Evolutionary conservation across 2,113 vertebrate genomes (phyloP).

Genomic region (Cervus canadensis): DNA sequence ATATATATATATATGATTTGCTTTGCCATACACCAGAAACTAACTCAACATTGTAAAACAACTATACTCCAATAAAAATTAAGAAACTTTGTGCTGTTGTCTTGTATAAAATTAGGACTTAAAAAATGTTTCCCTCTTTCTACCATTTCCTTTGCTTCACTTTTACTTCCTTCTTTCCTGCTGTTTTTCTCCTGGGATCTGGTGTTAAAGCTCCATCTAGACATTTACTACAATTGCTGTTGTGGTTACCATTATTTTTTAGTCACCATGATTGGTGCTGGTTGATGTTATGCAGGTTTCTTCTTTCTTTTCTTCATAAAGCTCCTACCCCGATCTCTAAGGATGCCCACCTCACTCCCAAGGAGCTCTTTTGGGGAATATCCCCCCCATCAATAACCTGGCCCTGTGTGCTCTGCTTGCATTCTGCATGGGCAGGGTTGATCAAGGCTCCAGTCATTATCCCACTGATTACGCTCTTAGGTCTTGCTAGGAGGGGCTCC

Average conservation of each 20-base stretch:
- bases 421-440: neutral
- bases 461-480: neutral
- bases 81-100: neutral
- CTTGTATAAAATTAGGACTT: neutral
- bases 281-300: neutral
- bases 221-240: neutral
- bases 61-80: neutral
- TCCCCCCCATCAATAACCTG: neutral
- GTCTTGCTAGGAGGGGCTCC: neutral
- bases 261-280: neutral
- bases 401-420: neutral
- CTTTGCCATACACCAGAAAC: neutral
- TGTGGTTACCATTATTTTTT: neutral
- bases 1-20: neutral
- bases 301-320: neutral
- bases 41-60: neutral
- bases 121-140: neutral
- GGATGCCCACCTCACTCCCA: neutral
- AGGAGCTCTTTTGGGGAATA: neutral
- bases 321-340: neutral
- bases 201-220: neutral
- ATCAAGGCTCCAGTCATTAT: too few relatives aligned
- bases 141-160: neutral
- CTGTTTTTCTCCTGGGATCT: neutral
- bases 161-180: neutral